Base-by-base conservation (phyloP, 1,140 invertebrate species). In the Nasonia longicornis region DNA sequence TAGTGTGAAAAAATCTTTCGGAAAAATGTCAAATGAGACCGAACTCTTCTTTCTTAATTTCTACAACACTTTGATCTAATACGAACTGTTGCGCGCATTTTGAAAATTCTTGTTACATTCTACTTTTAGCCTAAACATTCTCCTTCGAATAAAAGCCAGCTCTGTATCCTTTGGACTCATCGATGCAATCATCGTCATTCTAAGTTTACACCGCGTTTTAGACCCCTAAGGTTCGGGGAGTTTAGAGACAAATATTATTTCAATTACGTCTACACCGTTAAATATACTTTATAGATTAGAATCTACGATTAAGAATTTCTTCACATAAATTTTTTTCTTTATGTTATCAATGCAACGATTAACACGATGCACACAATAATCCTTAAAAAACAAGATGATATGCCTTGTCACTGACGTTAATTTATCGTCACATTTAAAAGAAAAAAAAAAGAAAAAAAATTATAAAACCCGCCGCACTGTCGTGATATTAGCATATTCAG, bases 331-430 rank as follows among this genome's bases (percentile, higher is more conserved):
- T 75, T 14, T 63, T 38, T 38, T 67, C 63, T 26, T 26, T 42
- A 75, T 66, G 31, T 52, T 26, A 80, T 80, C 20, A 80, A 29
- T 80, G 79, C 72, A 80, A 80, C 71, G 79, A 80, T 75, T 52
- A 69, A 48, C 16, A 64, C 64, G n/a, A 75, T 81, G 79, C 73
- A 75, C 26, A 63, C 72, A 75, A 69, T 67, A 80, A 12, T 31
- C 26, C 35, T 67, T 70, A 71, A 35, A 81, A 77, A 76, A 81
- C 72, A 81, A 77, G 42, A 71, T 81, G 79, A 81, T 81, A 81
- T 81, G 79, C 74, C 20, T 64, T 58, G 29, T 80, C 52, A 69
- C 63, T 80, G 38, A 71, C 73, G 67, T 63, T 58, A 81, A 75
- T 70, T 71, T n/a, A 77, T 22, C 66, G 72, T 58, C 64, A 8